These are phyloP conservation scores for Drosophila orosa DNA, from an alignment of 1,140 invertebrate species.

Conservation along the genomic window DNA sequence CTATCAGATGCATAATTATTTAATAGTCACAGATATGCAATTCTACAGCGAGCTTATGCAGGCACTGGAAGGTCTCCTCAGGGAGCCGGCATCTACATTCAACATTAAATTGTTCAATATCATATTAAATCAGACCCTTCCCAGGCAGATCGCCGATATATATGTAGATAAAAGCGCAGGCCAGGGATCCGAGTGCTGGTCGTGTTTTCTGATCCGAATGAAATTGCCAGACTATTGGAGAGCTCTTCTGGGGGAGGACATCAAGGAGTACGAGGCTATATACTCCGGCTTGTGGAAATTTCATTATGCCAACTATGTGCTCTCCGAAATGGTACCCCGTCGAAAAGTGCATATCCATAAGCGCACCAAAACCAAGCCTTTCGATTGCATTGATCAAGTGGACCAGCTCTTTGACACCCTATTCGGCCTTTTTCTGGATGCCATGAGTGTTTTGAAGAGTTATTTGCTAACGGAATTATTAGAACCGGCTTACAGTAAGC, in stretches of 20 bases:
- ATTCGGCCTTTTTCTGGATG: neutral
- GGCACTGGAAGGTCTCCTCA: slow-evolving; percentile 29
- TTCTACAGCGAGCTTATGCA: slow-evolving; percentile 44
- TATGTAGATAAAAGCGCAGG: slow-evolving; percentile 6
- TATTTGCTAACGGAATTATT: slow-evolving; percentile 31
- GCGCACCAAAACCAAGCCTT: neutral
- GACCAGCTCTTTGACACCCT: slow-evolving; percentile 10
- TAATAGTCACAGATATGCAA: slow-evolving; percentile 38
- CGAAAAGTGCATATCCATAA: slow-evolving; percentile 19
- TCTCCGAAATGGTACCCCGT: slow-evolving; percentile 26
- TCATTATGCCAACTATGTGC: slow-evolving; percentile 52
- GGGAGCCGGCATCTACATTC: slow-evolving; percentile 15
- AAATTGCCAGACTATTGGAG: slow-evolving; percentile 16
- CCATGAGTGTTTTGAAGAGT: slow-evolving; percentile 26
- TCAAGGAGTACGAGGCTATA: slow-evolving; percentile 20
- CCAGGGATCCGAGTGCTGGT: slow-evolving; percentile 38
- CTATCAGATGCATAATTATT: slow-evolving; percentile 42
- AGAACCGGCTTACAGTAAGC: slow-evolving; percentile 3
- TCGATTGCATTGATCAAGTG: slow-evolving; percentile 6
- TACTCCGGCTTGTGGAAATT: slow-evolving; percentile 47
- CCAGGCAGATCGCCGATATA: neutral
- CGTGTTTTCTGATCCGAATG: slow-evolving; percentile 39
- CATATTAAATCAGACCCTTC: slow-evolving; percentile 20
- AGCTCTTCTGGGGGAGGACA: slow-evolving; percentile 19
- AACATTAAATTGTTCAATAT: slow-evolving; percentile 14